These are phyloP conservation scores for Leptinotarsa juncta DNA, from an alignment of 2,888 invertebrate species.

Conservation along the genomic window DNA sequence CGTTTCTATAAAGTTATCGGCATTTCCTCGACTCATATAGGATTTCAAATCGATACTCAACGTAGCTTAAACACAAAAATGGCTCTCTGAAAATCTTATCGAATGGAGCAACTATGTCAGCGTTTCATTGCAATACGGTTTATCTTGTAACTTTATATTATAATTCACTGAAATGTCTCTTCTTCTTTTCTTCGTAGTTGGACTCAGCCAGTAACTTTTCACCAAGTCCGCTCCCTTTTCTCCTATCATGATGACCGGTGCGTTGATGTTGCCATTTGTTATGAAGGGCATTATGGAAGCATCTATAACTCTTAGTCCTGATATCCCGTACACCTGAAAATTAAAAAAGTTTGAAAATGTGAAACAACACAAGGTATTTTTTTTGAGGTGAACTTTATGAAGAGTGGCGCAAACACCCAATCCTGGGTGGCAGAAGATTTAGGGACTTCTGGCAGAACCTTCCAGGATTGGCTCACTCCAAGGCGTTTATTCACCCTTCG, in stretches of 20 bases:
- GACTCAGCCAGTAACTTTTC: conserved; percentile 67
- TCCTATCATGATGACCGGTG: conserved; percentile 88
- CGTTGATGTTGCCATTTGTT: conserved; percentile 89
- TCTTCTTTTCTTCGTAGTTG: conserved; percentile 40
- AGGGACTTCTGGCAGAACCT: too few species aligned
- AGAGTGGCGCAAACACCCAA: too few species aligned
- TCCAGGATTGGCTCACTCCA: too few species aligned
- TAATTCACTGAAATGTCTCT: conserved; percentile 45
- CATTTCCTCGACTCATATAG: too few species aligned
- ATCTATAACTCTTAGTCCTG: conserved; percentile 85
- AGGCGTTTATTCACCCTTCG: too few species aligned
- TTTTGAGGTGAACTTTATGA: too few species aligned
- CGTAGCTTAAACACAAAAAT: not conserved
- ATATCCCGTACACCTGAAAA: conserved; percentile 69
- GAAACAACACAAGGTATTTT: too few species aligned
- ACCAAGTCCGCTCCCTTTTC: conserved; percentile 89
- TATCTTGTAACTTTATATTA: conserved; percentile 47
- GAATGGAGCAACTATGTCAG: not conserved
- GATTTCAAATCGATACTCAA: too few species aligned
- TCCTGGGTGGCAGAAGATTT: too few species aligned
- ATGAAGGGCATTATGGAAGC: conserved; percentile 90
- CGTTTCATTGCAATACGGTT: conserved; percentile 7
- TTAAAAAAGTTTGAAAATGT: too few species aligned
- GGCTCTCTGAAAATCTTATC: too few species aligned
- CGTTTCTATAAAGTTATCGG: too few species aligned